These are phyloP conservation scores for Trogon surrucura DNA, from an alignment of 2,113 vertebrate genomes.

Conservation along the genomic window DNA sequence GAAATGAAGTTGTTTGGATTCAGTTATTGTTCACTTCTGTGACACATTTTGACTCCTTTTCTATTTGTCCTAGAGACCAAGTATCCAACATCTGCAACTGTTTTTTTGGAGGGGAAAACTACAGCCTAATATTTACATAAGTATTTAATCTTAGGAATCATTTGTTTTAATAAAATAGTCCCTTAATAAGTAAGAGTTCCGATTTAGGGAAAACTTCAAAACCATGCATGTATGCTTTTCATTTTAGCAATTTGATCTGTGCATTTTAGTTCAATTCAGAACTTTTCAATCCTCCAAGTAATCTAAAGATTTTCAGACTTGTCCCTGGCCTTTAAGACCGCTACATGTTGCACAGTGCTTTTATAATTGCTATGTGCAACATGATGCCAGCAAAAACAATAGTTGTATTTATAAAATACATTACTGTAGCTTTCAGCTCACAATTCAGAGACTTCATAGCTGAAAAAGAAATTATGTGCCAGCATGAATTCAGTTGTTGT, in stretches of 20 bases:
- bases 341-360: neutral
- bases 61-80: neutral
- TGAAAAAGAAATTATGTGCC: conserved; percentile 43
- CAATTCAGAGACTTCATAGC: conserved; percentile 17
- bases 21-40: neutral
- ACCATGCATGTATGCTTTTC: neutral
- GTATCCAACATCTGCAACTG: neutral
- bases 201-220: neutral
- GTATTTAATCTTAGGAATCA: neutral
- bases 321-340: conserved; percentile 11
- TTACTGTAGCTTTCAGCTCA: conserved; percentile 34
- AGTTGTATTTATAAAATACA: conserved; percentile 42
- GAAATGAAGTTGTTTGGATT: neutral
- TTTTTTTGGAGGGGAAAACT: neutral
- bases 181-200: neutral
- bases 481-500: conserved; percentile 33
- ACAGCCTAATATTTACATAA: neutral
- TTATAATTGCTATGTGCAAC: neutral
- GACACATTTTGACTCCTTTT: neutral
- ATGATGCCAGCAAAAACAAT: conserved; percentile 58
- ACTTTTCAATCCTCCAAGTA: neutral
- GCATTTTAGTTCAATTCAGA: neutral
- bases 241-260: neutral
- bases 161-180: neutral
- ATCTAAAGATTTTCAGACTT: neutral